Evolutionary conservation across 2,888 invertebrate species (phyloP).

Genomic region (Furcula furcula): DNA sequence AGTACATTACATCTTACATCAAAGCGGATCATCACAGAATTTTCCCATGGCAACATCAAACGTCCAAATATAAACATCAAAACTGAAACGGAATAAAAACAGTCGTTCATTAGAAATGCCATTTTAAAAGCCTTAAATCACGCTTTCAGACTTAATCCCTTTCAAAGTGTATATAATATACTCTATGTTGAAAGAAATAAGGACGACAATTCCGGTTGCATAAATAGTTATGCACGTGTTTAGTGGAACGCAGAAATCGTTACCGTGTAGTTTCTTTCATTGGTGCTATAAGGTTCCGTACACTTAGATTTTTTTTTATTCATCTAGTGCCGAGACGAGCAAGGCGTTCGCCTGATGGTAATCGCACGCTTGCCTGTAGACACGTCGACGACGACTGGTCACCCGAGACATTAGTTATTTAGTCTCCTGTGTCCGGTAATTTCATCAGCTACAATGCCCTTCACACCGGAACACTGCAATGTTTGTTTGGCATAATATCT

Average conservation of each 20-base stretch:
- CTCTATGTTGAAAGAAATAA: conserved; percentile 16
- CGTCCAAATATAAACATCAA: conserved; percentile 6
- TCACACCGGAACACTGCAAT: too few relatives aligned
- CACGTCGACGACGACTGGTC: too few relatives aligned
- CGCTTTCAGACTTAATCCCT: conserved; percentile 29
- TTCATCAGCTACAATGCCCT: too few relatives aligned
- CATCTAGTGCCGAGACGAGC: too few relatives aligned
- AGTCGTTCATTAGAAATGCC: conserved; percentile 30
- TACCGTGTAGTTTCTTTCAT: conserved; percentile 35
- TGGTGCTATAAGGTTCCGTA: conserved; percentile 27
- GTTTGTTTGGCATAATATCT: too few relatives aligned
- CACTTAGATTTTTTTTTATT: too few relatives aligned
- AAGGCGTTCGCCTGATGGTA: too few relatives aligned
- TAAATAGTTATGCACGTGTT: conserved; percentile 24
- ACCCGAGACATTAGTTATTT: too few relatives aligned
- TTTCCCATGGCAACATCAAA: conserved; percentile 14
- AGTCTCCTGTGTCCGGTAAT: too few relatives aligned
- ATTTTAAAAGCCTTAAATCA: conserved; percentile 11
- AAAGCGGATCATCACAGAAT: too few relatives aligned
- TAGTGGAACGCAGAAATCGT: conserved; percentile 33
- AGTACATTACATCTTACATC: too few relatives aligned
- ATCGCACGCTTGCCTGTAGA: too few relatives aligned
- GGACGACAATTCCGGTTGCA: conserved; percentile 13
- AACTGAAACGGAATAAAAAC: conserved; percentile 11
- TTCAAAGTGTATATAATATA: conserved; percentile 12